phyloP scores from a whole-genome alignment of 2,113 vertebrate genomes.

The Stercorarius parasiticus region DNA sequence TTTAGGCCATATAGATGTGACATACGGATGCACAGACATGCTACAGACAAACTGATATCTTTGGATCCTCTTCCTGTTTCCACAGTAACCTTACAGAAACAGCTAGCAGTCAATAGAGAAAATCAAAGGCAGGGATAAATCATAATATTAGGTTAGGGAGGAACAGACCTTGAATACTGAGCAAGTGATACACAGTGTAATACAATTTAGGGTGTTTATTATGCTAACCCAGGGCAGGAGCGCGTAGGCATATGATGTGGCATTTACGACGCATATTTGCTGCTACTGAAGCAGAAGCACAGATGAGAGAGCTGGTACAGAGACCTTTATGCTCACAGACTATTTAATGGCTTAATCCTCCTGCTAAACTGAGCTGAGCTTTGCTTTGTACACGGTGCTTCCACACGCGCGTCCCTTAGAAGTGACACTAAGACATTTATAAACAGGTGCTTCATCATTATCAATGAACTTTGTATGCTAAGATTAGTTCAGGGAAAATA shows the following conservation, averaged over 20 bases:
- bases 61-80: slow-evolving; percentile 42
- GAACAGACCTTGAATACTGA: slow-evolving; percentile 63
- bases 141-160: slow-evolving; percentile 66
- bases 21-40: slow-evolving; percentile 27
- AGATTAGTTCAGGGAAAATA: background rate
- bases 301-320: background rate
- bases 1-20: slow-evolving; percentile 19
- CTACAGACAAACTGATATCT: slow-evolving; percentile 22
- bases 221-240: slow-evolving; percentile 46
- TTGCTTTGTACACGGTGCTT: background rate
- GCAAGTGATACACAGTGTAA: slow-evolving; percentile 35
- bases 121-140: slow-evolving; percentile 66
- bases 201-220: slow-evolving; percentile 48
- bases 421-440: background rate
- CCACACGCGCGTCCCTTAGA: accelerated
- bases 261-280: slow-evolving; percentile 1
- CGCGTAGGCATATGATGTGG: background rate
- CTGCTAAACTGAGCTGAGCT: background rate
- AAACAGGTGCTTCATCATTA: background rate
- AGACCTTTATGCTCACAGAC: background rate
- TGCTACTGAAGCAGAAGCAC: slow-evolving; percentile 1
- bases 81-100: slow-evolving; percentile 61
- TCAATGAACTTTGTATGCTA: background rate
- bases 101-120: slow-evolving; percentile 61
- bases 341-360: background rate